Percentiles rank a stretch among this genome's conserved stretches.
phyloP scores from a whole-genome alignment of 2,888 invertebrate genomes.

The Busseola fusca region DNA sequence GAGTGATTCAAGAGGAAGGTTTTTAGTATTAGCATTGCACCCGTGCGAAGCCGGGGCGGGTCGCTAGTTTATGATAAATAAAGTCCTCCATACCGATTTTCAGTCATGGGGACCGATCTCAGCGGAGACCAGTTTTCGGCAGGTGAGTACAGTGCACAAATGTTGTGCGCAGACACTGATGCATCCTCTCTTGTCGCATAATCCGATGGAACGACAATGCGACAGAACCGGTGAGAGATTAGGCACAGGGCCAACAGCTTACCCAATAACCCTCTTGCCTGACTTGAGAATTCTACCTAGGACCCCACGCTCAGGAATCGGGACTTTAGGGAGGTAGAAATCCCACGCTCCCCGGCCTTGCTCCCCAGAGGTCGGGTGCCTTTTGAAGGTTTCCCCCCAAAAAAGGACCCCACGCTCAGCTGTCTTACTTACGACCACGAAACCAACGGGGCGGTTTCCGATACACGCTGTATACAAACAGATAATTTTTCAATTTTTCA shows the following conservation, averaged over 20 bases:
- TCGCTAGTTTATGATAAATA: too few species aligned
- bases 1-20: too few species aligned
- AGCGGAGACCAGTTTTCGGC: not conserved
- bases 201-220: not conserved
- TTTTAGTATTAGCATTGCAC: too few species aligned
- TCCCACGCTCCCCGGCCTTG: too few species aligned
- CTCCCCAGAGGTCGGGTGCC: too few species aligned
- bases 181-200: not conserved
- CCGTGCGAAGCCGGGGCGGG: too few species aligned
- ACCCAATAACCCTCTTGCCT: not conserved
- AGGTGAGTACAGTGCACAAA: not conserved
- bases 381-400: too few species aligned
- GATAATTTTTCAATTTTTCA: constrained; percentile 69
- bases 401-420: not conserved
- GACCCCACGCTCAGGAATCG: not conserved
- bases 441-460: not conserved
- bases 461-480: constrained; percentile 53
- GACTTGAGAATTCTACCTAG: not conserved
- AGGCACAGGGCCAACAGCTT: not conserved
- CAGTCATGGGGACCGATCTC: not conserved
- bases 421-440: not conserved
- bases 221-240: not conserved
- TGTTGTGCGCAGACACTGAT: not conserved
- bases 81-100: not conserved
- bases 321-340: too few species aligned